These are phyloP conservation scores for Brachystomella parvula DNA, from an alignment of 1,140 invertebrate species.

Conservation along the genomic window DNA sequence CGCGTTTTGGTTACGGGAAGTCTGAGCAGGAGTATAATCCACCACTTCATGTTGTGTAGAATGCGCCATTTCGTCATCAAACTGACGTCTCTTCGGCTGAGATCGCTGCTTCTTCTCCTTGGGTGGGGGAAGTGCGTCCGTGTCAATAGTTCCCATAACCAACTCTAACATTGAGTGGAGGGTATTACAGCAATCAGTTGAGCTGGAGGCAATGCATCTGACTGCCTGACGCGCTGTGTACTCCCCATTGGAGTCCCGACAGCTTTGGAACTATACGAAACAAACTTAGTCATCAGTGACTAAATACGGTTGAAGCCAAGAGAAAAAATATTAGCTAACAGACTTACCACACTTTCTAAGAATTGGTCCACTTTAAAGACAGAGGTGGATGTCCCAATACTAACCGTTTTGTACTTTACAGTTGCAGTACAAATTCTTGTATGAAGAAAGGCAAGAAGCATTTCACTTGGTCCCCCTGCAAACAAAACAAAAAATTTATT, in stretches of 20 bases:
- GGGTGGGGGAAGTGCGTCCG: conserved; percentile 2
- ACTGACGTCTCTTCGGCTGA: background rate
- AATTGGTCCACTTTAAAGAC: conserved; percentile 21
- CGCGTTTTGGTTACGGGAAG: background rate
- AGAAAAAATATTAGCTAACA: too few relatives aligned
- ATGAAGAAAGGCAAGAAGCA: conserved; percentile 31
- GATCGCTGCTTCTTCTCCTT: conserved; percentile 25
- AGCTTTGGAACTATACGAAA: background rate
- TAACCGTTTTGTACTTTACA: conserved; percentile 14
- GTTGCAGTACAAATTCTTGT: conserved; percentile 23
- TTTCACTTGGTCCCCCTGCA: conserved; percentile 24
- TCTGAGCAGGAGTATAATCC: background rate
- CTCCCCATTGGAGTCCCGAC: background rate
- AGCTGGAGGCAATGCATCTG: background rate
- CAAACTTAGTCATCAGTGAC: too few relatives aligned
- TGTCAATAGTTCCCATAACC: conserved; percentile 29
- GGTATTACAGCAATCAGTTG: background rate
- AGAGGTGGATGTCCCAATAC: conserved; percentile 20
- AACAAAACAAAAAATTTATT: background rate
- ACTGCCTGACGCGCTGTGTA: background rate
- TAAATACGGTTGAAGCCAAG: too few relatives aligned
- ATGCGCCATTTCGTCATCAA: background rate
- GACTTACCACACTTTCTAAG: conserved; percentile 19
- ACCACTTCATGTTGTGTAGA: conserved; percentile 19
- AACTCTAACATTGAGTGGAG: conserved; percentile 5